Percentiles rank a stretch among this genome's conserved stretches.
Evolutionary conservation across 2,888 invertebrate species (phyloP).

Genomic region (Siphonodentalium dalli): DNA sequence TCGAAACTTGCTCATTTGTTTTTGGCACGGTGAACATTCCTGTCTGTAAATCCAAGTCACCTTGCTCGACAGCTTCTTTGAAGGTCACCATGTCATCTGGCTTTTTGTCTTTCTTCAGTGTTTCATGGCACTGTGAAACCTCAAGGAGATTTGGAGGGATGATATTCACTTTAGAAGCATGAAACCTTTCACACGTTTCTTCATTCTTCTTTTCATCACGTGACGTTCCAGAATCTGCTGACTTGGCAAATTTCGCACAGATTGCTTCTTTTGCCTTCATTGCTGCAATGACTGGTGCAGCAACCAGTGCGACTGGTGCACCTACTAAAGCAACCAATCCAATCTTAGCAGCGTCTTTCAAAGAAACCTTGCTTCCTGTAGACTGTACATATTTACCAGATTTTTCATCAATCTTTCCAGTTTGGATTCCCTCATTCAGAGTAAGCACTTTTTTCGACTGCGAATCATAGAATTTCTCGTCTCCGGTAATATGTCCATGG

Average conservation of each 20-base stretch:
- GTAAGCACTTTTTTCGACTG: constrained; percentile 75
- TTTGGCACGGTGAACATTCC: constrained; percentile 79
- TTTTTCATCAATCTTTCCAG: constrained; percentile 71
- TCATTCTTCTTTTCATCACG: neutral
- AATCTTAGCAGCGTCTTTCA: constrained; percentile 73
- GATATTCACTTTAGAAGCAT: no score
- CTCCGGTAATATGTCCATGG: constrained; percentile 42
- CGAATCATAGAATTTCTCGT: constrained; percentile 49
- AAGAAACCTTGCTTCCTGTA: constrained; percentile 76
- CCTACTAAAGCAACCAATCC: constrained; percentile 82
- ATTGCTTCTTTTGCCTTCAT: constrained; percentile 33
- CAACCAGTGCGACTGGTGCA: constrained; percentile 73
- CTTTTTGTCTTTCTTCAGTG: constrained; percentile 4
- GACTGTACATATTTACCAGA: constrained; percentile 78
- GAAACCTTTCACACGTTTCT: neutral
- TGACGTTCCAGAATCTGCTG: neutral
- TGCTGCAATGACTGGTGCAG: constrained; percentile 41
- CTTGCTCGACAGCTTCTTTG: constrained; percentile 66
- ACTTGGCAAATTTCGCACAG: constrained; percentile 9
- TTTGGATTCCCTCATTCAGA: constrained; percentile 68
- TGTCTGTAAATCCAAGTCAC: constrained; percentile 79
- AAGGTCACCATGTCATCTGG: constrained; percentile 46
- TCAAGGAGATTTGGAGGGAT: no score
- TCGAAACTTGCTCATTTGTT: constrained; percentile 80
- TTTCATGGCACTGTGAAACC: constrained; percentile 2